These are phyloP conservation scores for Troglohyphantes excavatus DNA, from an alignment of 2,888 invertebrate species.

Conservation along the genomic window DNA sequence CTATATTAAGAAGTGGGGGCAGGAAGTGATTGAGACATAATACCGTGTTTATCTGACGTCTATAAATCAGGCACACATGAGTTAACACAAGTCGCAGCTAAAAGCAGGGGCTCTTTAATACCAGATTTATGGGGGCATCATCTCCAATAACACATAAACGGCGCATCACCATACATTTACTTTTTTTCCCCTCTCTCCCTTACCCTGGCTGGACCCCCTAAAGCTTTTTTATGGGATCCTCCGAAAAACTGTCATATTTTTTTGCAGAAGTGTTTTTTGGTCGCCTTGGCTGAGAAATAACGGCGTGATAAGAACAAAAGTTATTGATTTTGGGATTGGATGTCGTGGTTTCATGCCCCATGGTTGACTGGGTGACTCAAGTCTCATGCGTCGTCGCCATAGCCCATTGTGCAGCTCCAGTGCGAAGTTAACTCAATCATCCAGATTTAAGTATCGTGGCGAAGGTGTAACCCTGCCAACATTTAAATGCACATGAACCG, in stretches of 20 bases:
- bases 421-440: too few species aligned
- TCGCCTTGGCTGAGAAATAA: neutral
- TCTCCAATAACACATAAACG: slow-evolving; percentile 75
- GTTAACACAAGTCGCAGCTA: slow-evolving; percentile 76
- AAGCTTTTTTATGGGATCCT: neutral
- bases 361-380: too few species aligned
- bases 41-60: slow-evolving; percentile 78
- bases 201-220: neutral
- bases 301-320: neutral
- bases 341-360: too few species aligned
- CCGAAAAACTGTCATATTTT: neutral
- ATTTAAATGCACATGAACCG: too few species aligned
- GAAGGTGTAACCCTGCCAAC: too few species aligned
- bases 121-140: slow-evolving; percentile 77
- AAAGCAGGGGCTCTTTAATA: slow-evolving; percentile 77
- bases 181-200: neutral
- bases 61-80: slow-evolving; percentile 78
- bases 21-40: slow-evolving; percentile 78
- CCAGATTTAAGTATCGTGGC: too few species aligned
- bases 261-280: neutral
- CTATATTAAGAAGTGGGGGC: slow-evolving; percentile 55
- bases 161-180: slow-evolving; percentile 52
- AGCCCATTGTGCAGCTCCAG: too few species aligned
- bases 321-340: slow-evolving; percentile 9
- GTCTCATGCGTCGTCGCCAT: too few species aligned